phyloP scores from a whole-genome alignment of 2,113 vertebrate genomes.

The Hassar affinis region DNA sequence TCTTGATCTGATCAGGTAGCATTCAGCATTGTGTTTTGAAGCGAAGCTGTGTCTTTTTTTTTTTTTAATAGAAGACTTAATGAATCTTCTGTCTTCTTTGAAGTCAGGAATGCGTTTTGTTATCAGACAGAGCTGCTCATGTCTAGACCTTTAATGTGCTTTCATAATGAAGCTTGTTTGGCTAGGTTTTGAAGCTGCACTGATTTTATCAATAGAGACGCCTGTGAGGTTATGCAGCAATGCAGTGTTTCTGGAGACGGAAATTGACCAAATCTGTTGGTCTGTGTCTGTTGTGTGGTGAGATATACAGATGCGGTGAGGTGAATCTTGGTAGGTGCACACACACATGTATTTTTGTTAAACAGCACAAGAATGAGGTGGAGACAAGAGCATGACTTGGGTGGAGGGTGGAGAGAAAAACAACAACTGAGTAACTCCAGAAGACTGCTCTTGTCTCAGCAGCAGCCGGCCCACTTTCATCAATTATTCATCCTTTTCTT shows the following conservation, averaged over 20 bases:
- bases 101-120: neutral
- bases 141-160: neutral
- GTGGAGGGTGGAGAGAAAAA: conserved; percentile 32
- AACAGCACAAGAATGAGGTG: neutral
- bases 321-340: neutral
- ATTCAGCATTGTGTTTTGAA: neutral
- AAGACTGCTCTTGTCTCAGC: conserved; percentile 1
- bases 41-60: neutral
- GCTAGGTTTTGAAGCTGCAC: neutral
- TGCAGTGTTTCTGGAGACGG: neutral
- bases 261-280: neutral
- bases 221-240: neutral
- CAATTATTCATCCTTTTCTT: conserved; percentile 39
- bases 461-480: conserved; percentile 34
- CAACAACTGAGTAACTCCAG: conserved; percentile 28
- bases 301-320: neutral
- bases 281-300: neutral
- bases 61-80: neutral
- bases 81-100: neutral
- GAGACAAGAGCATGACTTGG: neutral
- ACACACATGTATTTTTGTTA: neutral
- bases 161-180: conserved; percentile 13
- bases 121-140: neutral
- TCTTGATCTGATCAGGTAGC: neutral
- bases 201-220: neutral